phyloP scores from a whole-genome alignment of 2,797 vertebrate genomes.

The Fratercula arctica region DNA sequence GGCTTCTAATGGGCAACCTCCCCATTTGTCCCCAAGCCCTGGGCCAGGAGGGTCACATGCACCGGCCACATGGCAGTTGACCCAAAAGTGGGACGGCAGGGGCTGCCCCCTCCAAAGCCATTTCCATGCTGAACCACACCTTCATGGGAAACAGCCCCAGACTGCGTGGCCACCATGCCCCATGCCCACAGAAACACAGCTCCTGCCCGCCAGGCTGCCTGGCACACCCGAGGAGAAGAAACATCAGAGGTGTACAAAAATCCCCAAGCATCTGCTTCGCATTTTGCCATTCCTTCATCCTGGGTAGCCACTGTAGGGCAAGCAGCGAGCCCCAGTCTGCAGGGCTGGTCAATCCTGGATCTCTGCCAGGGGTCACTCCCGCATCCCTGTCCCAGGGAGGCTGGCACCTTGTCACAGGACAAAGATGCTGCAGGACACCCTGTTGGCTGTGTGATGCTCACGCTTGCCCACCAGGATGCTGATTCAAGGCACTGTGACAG shows the following conservation, averaged over 20 bases:
- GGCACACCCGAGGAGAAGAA: not conserved
- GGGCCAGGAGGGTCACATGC: not conserved
- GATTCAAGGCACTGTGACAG: not conserved
- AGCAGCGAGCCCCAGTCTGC: not conserved
- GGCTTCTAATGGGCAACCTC: not conserved
- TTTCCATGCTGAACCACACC: not conserved
- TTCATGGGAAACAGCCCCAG: not conserved
- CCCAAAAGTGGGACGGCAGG: not conserved
- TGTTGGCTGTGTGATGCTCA: not conserved
- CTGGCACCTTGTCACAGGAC: not conserved
- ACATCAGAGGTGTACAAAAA: not conserved
- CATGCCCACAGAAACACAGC: not conserved
- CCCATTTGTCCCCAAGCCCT: not conserved
- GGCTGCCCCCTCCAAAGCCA: not conserved
- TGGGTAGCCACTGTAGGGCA: not conserved
- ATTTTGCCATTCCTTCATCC: not conserved
- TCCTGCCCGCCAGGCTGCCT: not conserved
- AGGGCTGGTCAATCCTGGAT: not conserved
- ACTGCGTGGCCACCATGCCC: accelerated
- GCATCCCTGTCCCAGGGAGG: not conserved
- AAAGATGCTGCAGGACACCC: not conserved
- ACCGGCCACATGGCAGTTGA: accelerated
- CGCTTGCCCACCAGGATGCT: not conserved
- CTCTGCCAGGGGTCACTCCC: not conserved
- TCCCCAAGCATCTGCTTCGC: not conserved